Evolutionary conservation across 1,140 invertebrate genomes (phyloP).

Genomic region (Drosophila triauraria): DNA sequence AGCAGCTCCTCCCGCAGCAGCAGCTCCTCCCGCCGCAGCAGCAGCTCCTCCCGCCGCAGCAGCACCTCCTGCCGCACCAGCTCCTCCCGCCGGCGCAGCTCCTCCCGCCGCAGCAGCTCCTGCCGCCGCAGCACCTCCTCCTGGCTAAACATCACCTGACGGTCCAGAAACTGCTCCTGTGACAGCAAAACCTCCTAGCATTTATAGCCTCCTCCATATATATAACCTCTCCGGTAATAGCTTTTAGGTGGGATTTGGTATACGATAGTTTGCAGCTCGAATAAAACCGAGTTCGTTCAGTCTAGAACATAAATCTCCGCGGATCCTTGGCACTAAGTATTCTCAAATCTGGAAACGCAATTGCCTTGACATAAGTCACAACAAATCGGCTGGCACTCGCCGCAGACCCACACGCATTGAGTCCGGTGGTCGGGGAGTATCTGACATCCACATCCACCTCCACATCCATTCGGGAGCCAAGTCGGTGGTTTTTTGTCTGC

Average conservation of each 20-base stretch:
- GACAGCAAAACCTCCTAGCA: not conserved
- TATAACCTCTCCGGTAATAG: not conserved
- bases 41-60: not conserved
- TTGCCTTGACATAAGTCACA: slow-evolving; percentile 81
- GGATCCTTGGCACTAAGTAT: not conserved
- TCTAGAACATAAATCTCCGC: slow-evolving; percentile 1
- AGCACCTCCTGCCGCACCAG: not conserved
- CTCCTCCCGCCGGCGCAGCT: not conserved
- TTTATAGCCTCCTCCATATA: not conserved
- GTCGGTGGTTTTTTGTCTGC: slow-evolving; percentile 64
- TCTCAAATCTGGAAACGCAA: slow-evolving; percentile 43
- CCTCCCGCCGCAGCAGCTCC: not conserved
- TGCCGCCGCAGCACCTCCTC: not conserved
- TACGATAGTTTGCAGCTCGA: slow-evolving; percentile 25
- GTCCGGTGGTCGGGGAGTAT: slow-evolving; percentile 18
- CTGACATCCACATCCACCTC: not conserved
- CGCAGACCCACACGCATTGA: slow-evolving; percentile 70
- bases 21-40: not conserved
- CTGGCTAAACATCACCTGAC: not conserved
- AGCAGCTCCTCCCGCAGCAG: not conserved
- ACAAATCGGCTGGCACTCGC: slow-evolving; percentile 78
- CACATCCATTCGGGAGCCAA: slow-evolving; percentile 37
- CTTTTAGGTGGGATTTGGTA: slow-evolving; percentile 51
- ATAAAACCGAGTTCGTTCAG: slow-evolving; percentile 16
- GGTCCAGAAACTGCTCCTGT: not conserved